Evolutionary conservation across 2,888 invertebrate species (phyloP).

Genomic region (Allolobophora icterica): DNA sequence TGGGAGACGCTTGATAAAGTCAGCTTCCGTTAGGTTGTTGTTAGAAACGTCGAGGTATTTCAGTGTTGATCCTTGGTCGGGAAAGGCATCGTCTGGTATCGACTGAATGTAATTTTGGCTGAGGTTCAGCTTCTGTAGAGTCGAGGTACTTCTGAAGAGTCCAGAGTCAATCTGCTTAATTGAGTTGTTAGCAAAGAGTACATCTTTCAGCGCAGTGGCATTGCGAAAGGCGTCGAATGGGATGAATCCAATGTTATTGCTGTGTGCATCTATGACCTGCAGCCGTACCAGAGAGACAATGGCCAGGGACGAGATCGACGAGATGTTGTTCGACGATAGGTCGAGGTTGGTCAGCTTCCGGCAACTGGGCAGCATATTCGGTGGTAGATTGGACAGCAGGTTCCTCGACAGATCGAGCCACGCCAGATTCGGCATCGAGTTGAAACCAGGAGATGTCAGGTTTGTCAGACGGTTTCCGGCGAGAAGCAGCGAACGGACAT

Average conservation of each 20-base stretch:
- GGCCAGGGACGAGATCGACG: constrained; percentile 15
- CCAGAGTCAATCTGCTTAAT: not conserved
- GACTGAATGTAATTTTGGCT: not conserved
- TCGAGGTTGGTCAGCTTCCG: not conserved
- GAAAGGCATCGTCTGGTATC: not conserved
- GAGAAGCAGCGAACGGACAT: not conserved
- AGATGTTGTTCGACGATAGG: constrained; percentile 13
- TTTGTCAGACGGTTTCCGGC: constrained; percentile 24
- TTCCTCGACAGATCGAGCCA: not conserved
- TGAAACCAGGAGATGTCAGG: constrained; percentile 5
- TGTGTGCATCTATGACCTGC: not conserved
- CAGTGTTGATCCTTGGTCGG: not conserved
- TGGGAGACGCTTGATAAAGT: not conserved
- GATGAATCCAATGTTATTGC: not conserved
- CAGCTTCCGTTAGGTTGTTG: not conserved
- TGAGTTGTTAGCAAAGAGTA: not conserved
- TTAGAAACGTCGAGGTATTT: not conserved
- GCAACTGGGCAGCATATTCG: not conserved
- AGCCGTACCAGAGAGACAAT: not conserved
- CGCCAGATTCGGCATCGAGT: constrained; percentile 7
- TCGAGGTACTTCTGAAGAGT: not conserved
- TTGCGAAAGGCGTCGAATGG: constrained; percentile 15
- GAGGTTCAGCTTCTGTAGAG: not conserved
- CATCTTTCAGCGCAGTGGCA: not conserved
- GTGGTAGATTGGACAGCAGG: not conserved